Percentiles rank a stretch among this genome's conserved stretches.
These are phyloP conservation scores for Drosophila gunungcola DNA, from an alignment of 1,140 invertebrate genomes.

Conservation along the genomic window DNA sequence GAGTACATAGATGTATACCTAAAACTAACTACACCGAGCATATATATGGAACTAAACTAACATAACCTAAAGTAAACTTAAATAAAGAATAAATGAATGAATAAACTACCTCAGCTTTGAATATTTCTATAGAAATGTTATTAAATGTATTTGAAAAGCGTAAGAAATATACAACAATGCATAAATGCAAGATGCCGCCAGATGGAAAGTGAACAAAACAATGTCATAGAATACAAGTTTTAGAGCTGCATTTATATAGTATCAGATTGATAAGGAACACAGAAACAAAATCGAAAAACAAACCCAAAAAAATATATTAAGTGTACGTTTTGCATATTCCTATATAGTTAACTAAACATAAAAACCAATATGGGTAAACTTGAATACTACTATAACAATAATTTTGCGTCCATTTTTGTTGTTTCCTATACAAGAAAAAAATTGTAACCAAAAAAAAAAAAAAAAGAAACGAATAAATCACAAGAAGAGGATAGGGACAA, in stretches of 20 bases:
- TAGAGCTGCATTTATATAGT: constrained; percentile 83
- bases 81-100: constrained; percentile 63
- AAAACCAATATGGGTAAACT: constrained; percentile 55
- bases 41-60: constrained; percentile 47
- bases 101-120: constrained; percentile 81
- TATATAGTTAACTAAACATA: constrained; percentile 75
- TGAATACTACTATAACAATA: constrained; percentile 65
- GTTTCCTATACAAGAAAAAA: constrained; percentile 66
- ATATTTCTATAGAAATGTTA: constrained; percentile 83
- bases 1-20: constrained; percentile 57
- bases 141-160: constrained; percentile 69
- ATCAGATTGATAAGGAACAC: constrained; percentile 36
- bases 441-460: constrained; percentile 21
- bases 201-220: constrained; percentile 19
- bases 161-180: constrained; percentile 39
- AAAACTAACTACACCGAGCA: constrained; percentile 22
- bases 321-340: constrained; percentile 80
- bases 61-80: constrained; percentile 48
- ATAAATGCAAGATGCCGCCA: constrained; percentile 18
- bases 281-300: constrained; percentile 22
- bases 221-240: constrained; percentile 63
- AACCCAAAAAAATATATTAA: constrained; percentile 55
- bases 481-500: constrained; percentile 9
- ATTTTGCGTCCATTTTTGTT: constrained; percentile 83
- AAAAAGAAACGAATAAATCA: constrained; percentile 13